Base-by-base conservation (phyloP, 2,797 vertebrate species). In the Neosalanx taihuensis region DNA sequence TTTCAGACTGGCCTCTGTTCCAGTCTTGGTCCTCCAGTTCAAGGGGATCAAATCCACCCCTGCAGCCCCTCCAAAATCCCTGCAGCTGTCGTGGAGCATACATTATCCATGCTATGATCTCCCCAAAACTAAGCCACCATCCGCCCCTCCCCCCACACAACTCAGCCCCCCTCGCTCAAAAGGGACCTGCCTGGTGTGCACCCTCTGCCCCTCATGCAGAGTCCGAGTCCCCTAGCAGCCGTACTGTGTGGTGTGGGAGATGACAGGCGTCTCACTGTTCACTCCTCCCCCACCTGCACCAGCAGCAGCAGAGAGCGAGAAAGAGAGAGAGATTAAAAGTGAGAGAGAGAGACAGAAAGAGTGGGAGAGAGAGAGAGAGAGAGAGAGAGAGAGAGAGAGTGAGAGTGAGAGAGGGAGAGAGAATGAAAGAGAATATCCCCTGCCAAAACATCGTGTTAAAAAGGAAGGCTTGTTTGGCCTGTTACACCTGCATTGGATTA, bases 51-150 rank as follows among this genome's bases (percentile, higher is more conserved):
- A 35, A 72, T 71, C 62, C 69, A 71, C 62, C 67, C 82, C 68
- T 73, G 65, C 56, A 67, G 62, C 68, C 46, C 49, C 53, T 71
- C 46, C 33, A 23, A 65, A 61, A 60, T 72, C 77, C 69, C 76
- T 73, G 70, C 81, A 85, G 83, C 83, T 85, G 83, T 81, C 71
- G 75, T 65, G 59, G 59, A 66, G 63, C 58, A 72, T 72, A 80
- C 76, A 77, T 81, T 76, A 83, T 80, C 72, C 70, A 26, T 20
- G 1, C 65, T 74, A 69, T 68, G 72, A 73, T 72, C 78, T 65
- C 78, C 67, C 35, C 35, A 51, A 41, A 35, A 37, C 63, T 4
- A 17, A 46, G 17, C 37, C 63, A 35, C 37, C 64, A 46, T 46
- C 64, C 71, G 61, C 57, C n/a, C 20, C 60, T 37, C 26, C 68